Percentiles rank a stretch among this genome's conserved stretches.
Evolutionary conservation across 2,888 invertebrate genomes (phyloP).

Genomic region (Encarsia formosa): DNA sequence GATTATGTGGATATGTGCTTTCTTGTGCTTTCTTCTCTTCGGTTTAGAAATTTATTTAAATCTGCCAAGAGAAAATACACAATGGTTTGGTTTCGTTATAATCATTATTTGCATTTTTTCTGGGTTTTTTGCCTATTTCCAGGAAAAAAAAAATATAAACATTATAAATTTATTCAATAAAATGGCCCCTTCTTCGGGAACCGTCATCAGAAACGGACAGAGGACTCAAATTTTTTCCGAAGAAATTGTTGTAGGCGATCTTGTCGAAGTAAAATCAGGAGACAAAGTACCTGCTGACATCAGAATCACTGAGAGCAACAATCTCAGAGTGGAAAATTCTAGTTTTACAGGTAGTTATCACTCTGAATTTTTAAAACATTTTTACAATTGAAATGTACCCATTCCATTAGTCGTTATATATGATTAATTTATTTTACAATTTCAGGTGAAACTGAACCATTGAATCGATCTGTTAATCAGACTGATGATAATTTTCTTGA

Average conservation of each 20-base stretch:
- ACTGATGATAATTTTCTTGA: slow-evolving; percentile 70
- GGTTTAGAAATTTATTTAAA: slow-evolving; percentile 49
- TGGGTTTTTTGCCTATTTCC: slow-evolving; percentile 69
- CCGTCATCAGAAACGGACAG: slow-evolving; percentile 65
- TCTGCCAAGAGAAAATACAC: slow-evolving; percentile 57
- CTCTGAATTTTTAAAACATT: neutral
- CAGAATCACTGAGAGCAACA: slow-evolving; percentile 62
- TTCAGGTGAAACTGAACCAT: slow-evolving; percentile 69
- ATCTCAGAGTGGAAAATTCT: slow-evolving; percentile 64
- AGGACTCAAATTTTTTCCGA: slow-evolving; percentile 59
- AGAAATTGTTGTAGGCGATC: slow-evolving; percentile 74
- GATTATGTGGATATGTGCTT: slow-evolving; percentile 74
- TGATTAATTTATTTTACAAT: slow-evolving; percentile 39
- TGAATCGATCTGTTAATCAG: slow-evolving; percentile 59
- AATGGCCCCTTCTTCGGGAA: slow-evolving; percentile 69
- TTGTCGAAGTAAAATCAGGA: slow-evolving; percentile 76
- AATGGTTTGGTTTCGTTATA: slow-evolving; percentile 59
- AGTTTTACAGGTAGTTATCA: slow-evolving; percentile 65
- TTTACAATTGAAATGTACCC: neutral
- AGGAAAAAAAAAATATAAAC: slow-evolving; percentile 68
- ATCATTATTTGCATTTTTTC: slow-evolving; percentile 54
- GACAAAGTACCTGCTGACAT: slow-evolving; percentile 86
- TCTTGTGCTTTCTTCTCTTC: slow-evolving; percentile 66
- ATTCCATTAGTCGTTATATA: neutral
- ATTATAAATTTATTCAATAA: slow-evolving; percentile 85